Conservation (phyloP, 2,113 vertebrate genomes). For the Oenanthe melanoleuca region DNA sequence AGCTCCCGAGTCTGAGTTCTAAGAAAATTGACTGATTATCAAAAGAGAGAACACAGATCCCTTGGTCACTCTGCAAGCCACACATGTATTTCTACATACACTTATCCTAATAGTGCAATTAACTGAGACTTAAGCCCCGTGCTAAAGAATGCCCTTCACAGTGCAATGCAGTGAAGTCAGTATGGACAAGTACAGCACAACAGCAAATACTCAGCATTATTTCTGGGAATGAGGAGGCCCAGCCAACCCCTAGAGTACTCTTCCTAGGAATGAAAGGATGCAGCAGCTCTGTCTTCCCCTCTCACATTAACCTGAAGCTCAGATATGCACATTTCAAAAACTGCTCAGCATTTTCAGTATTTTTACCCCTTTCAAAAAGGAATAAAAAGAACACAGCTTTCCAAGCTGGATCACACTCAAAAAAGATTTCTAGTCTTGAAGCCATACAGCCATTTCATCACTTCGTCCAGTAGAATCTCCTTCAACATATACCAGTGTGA, state of each 20-base stretch:
- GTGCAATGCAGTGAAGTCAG: neutral
- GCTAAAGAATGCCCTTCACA: neutral
- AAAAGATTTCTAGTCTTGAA: conserved; percentile 9
- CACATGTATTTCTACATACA: neutral
- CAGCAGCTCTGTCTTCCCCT: neutral
- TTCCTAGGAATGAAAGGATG: neutral
- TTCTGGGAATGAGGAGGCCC: neutral
- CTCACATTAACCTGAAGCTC: neutral
- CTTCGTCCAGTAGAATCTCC: neutral
- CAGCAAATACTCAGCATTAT: neutral
- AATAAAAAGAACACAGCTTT: neutral
- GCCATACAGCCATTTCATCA: neutral
- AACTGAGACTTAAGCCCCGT: neutral
- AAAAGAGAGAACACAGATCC: neutral
- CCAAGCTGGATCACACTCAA: neutral
- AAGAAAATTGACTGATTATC: neutral
- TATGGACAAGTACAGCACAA: rapidly evolving
- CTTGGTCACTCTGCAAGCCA: neutral
- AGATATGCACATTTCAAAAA: neutral
- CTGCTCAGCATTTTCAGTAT: neutral
- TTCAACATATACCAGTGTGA: conserved; percentile 10
- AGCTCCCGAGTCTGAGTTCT: neutral
- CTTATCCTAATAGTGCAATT: neutral
- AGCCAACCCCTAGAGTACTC: neutral
- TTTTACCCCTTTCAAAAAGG: neutral